phyloP scores from a whole-genome alignment of 2,113 vertebrate genomes.

The Aegithalos caudatus region DNA sequence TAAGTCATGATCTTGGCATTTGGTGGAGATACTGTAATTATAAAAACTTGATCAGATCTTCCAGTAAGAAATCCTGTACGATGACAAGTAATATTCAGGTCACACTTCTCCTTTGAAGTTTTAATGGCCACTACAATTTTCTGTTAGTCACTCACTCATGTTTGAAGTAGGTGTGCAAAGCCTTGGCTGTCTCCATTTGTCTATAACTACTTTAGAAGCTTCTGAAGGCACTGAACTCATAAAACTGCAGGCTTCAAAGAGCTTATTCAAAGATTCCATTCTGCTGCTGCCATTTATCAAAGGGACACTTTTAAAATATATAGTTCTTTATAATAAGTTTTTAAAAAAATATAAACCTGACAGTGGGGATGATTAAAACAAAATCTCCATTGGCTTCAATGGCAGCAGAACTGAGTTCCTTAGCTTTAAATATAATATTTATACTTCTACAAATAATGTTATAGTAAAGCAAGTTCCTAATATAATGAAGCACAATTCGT shows the following conservation, averaged over 20 bases:
- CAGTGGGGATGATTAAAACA: conserved; percentile 34
- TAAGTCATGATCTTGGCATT: not conserved
- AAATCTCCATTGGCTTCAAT: conserved; percentile 40
- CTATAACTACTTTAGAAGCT: conserved; percentile 66
- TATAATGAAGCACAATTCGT: not conserved
- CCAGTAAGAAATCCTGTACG: not conserved
- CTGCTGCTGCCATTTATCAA: conserved; percentile 38
- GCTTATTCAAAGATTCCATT: conserved; percentile 55
- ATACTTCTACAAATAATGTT: not conserved
- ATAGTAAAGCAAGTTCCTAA: not conserved
- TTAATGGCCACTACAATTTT: conserved; percentile 69
- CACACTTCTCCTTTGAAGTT: conserved; percentile 61
- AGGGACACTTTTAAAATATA: conserved; percentile 52
- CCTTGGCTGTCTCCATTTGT: conserved; percentile 57
- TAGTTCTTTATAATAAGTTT: conserved; percentile 52
- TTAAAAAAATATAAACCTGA: conserved; percentile 36
- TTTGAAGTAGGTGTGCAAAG: conserved; percentile 63
- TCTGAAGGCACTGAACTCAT: conserved; percentile 60
- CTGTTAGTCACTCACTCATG: conserved; percentile 55
- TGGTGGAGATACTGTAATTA: not conserved
- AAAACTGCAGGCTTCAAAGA: conserved; percentile 69
- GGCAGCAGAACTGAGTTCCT: not conserved
- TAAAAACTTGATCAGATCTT: conserved; percentile 33
- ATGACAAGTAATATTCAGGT: conserved; percentile 53
- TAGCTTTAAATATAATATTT: conserved; percentile 7